Evolutionary conservation across 2,113 vertebrate genomes (phyloP), one percentile per base, ranked within the genome.

Genomic region (Phalacrocorax brasilianus): DNA sequence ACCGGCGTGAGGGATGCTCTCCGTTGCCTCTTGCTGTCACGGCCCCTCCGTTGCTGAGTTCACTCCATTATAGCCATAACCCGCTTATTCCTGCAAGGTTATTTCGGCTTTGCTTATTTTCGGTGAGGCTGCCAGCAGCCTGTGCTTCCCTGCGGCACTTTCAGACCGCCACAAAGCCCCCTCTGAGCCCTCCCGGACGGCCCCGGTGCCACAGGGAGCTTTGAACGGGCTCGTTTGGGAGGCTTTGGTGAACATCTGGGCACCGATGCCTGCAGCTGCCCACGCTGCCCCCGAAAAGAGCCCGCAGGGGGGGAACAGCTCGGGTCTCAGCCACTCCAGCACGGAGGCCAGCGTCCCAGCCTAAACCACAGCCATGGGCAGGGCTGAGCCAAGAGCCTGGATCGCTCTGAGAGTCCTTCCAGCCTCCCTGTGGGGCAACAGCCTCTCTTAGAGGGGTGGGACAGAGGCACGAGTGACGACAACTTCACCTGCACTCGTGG

Each of bases 51-150:
- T 45, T 47, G 8, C 52, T n/a, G 20, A 11, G 8, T 27, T 38
- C 55, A 3, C 65, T 50, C 42, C 0, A 0, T 44, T 32, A 35
- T 0, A 44, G 33, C 33, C 30, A 2, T 27, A 53, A 38, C 6
- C 38, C 1, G 0, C 13, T 50, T 49, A 3, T 50, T 56, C 33
- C 50, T 28, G 14, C 23, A 8, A 12, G 28, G 16, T 24, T 32
- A 8, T 50, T 58, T 38, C 1, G 5, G 23, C 5, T 77, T 71
- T 27, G 21, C 22, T 17, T 32, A 1, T 17, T 49, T 70, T 61
- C 3, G 9, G 30, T n/a, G 8, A 20, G 56, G 40, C 42, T 50
- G 1, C 12, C 1, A 11, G 21, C 42, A 49, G 17, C 24, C 23
- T 24, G 35, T 26, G 28, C 20, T 24, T 23, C 9, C 55, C 20